Conservation (phyloP, 2,888 invertebrate genomes). For the Candidula unifasciata region DNA sequence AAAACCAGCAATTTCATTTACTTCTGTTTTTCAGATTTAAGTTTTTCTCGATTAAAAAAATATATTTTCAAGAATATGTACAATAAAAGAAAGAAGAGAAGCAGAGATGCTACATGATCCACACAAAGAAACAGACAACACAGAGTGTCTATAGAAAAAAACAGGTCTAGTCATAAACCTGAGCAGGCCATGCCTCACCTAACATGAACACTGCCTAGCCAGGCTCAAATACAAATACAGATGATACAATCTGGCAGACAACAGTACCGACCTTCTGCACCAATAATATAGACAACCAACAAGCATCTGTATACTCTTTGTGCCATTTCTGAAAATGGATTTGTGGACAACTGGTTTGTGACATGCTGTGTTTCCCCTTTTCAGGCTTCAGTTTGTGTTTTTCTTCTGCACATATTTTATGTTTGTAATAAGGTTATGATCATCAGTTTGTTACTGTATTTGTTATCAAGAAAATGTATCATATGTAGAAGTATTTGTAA, state of each 20-base stretch:
- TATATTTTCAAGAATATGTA: no score
- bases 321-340: slow-evolving; percentile 53
- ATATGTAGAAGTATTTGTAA: neutral
- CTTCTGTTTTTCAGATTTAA: no score
- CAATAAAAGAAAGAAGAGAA: no score
- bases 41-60: no score
- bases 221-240: neutral
- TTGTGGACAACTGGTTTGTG: slow-evolving; percentile 1
- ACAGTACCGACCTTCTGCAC: slow-evolving; percentile 54
- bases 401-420: neutral
- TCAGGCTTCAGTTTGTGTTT: neutral
- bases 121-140: no score
- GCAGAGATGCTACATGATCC: no score
- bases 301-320: slow-evolving; percentile 49
- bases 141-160: no score
- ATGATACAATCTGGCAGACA: neutral
- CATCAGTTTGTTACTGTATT: neutral
- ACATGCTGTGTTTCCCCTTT: no score
- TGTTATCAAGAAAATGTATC: neutral
- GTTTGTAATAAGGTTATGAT: neutral
- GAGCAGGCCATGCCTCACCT: neutral
- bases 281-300: slow-evolving; percentile 55
- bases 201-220: neutral
- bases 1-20: no score
- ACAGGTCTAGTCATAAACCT: neutral